Evolutionary conservation across 1,140 invertebrate genomes (phyloP), one percentile per base, ranked within the genome.

Genomic region (Ditylenchus dipsaci): DNA sequence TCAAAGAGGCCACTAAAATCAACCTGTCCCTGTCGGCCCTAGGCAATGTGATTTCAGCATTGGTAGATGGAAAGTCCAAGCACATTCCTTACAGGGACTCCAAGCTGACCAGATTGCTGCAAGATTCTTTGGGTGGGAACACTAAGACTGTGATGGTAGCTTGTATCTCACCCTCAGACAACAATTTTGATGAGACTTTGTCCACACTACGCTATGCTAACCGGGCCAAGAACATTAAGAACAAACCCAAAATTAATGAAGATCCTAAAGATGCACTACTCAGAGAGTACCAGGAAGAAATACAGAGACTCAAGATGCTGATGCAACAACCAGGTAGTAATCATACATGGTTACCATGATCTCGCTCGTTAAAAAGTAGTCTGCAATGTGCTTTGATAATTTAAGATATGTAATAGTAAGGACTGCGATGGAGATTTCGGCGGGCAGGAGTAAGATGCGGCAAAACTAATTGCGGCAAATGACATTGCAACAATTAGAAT

Each of bases 61-160:
- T 96, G 56, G 92, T 93, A 0, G 82, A 91, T 91, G 86, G 88
- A 86, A 21, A 91, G 89, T 85, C 91, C 88, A 72, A 88, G 89
- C 85, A 91, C 74, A 85, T 95, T 73, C 93, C 93, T 1, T 95
- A 95, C 84, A 87, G 93, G 83, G 92, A 95, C 84, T 94, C 91
- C 9, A 96, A 96, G 86, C 86, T 96, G 33, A 96, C 93, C 0
- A 86, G 93, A 61, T 86, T 95, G 45, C 85, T 96, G 56, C 23
- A 82, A 73, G 92, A 95, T 85, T 95, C 92, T 0, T 84, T 95
- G 15, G 93, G 93, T 72, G 93, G 93, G 17, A 96, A 96, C 86
- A 92, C 93, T 53, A 93, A 92, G 84, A 96, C 93, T 17, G 90
- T 95, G 45, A 96, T 96, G 93, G 90, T 96, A 53, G 93, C 93